phyloP scores from a whole-genome alignment of 53 echinoderm and acorn worm species.

The Echinometra lucunter region DNA sequence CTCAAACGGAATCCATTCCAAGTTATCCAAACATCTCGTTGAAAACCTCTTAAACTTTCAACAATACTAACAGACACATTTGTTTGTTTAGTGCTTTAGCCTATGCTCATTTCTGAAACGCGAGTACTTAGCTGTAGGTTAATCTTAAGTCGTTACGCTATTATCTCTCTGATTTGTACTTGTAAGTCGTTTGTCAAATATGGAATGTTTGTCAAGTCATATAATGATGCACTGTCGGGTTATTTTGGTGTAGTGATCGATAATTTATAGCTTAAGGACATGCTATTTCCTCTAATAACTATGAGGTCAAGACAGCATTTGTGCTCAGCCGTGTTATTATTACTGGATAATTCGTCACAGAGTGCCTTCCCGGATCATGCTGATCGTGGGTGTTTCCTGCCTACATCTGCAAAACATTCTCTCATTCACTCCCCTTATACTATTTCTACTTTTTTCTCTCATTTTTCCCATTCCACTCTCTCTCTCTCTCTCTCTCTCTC shows the following conservation, averaged over 20 bases:
- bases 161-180: neutral
- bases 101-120: neutral
- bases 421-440: neutral
- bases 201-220: neutral
- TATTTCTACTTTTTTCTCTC: neutral
- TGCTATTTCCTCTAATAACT: neutral
- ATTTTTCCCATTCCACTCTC: neutral
- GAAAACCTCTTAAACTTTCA: neutral
- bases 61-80: conserved; percentile 44
- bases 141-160: neutral
- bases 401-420: neutral
- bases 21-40: conserved; percentile 13
- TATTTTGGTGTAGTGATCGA: neutral
- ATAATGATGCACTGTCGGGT: neutral
- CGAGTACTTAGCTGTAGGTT: neutral
- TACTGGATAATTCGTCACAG: neutral
- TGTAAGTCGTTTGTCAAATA: neutral
- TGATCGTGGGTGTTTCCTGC: neutral
- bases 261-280: neutral
- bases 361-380: neutral
- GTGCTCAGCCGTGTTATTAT: neutral
- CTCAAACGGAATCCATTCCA: neutral
- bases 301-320: neutral
- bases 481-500: neutral
- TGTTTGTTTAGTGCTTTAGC: neutral